A percentile compares a stretch with the other conserved stretches of the same genome.
Conservation (phyloP, 2,113 vertebrate species). For the Syngnathus scovelli region DNA sequence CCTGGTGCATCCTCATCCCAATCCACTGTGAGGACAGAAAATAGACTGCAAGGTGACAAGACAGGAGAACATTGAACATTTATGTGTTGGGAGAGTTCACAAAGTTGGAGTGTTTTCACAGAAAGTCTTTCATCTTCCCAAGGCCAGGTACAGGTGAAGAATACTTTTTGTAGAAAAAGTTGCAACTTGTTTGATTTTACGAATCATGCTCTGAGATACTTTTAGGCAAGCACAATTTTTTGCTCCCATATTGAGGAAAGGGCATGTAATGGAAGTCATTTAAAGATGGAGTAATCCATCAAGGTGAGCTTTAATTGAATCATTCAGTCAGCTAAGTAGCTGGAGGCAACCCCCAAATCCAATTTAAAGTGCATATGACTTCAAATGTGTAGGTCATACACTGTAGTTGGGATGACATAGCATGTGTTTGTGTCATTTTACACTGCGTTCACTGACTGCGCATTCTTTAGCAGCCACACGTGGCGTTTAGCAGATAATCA, state of each 20-base stretch:
- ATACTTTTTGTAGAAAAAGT: slow-evolving; percentile 10
- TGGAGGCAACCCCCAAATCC: background rate
- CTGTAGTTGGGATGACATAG: background rate
- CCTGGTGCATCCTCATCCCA: slow-evolving; percentile 35
- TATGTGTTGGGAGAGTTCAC: slow-evolving; percentile 9
- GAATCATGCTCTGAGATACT: slow-evolving; percentile 19
- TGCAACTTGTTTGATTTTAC: slow-evolving; percentile 44
- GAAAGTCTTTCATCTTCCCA: slow-evolving; percentile 29
- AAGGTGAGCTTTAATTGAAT: slow-evolving; percentile 13
- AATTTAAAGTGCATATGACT: slow-evolving; percentile 1
- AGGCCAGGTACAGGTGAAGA: slow-evolving; percentile 16
- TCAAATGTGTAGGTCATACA: background rate
- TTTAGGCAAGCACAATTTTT: slow-evolving; percentile 8
- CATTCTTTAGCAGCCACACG: slow-evolving; percentile 3
- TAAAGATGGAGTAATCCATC: slow-evolving; percentile 11
- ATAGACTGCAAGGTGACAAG: slow-evolving; percentile 26
- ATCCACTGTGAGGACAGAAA: slow-evolving; percentile 37
- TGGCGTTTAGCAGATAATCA: slow-evolving; percentile 30
- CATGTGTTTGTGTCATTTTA: slow-evolving; percentile 6
- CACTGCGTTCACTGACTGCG: slow-evolving; percentile 5
- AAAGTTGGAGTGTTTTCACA: slow-evolving; percentile 28
- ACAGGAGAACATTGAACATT: slow-evolving; percentile 17
- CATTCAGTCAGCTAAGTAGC: slow-evolving; percentile 11
- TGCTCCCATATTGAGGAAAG: background rate
- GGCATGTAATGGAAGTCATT: slow-evolving; percentile 12